These are phyloP conservation scores for Macrocentrus cingulum DNA, from an alignment of 1,140 invertebrate genomes.

Conservation along the genomic window DNA sequence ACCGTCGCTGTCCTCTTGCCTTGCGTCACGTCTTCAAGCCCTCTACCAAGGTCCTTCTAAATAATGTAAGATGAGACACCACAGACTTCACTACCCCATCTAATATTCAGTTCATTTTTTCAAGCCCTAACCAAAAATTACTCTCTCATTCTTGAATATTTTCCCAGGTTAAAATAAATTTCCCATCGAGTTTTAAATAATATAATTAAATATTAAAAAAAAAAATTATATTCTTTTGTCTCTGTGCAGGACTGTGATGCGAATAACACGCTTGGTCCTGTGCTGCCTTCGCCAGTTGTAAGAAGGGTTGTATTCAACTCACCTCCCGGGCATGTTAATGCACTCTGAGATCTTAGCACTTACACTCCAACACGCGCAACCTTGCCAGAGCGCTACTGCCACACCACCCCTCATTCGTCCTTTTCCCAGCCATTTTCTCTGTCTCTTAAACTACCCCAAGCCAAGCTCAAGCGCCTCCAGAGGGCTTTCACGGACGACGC, in stretches of 20 bases:
- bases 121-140: too few species aligned
- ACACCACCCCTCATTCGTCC: constrained; percentile 29
- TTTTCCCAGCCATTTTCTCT: constrained; percentile 50
- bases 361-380: constrained; percentile 56
- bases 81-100: constrained; percentile 17
- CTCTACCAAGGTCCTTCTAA: constrained; percentile 49
- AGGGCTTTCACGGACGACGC: constrained; percentile 57
- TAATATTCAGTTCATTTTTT: not conserved
- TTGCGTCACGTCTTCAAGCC: constrained; percentile 4
- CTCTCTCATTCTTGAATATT: not conserved
- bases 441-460: constrained; percentile 54
- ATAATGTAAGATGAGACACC: constrained; percentile 51
- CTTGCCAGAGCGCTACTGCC: constrained; percentile 26
- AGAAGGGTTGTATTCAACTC: constrained; percentile 60
- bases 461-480: constrained; percentile 23
- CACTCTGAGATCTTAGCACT: constrained; percentile 60
- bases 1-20: constrained; percentile 38
- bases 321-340: constrained; percentile 60
- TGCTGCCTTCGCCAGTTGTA: constrained; percentile 56
- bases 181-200: constrained; percentile 27
- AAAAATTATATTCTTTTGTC: too few species aligned
- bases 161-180: not conserved
- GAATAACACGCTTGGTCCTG: too few species aligned
- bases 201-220: constrained; percentile 61
- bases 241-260: too few species aligned